Percentiles rank a stretch among this genome's conserved stretches.
Evolutionary conservation across 2,113 vertebrate species (phyloP).

Genomic region (Mus spicilegus): DNA sequence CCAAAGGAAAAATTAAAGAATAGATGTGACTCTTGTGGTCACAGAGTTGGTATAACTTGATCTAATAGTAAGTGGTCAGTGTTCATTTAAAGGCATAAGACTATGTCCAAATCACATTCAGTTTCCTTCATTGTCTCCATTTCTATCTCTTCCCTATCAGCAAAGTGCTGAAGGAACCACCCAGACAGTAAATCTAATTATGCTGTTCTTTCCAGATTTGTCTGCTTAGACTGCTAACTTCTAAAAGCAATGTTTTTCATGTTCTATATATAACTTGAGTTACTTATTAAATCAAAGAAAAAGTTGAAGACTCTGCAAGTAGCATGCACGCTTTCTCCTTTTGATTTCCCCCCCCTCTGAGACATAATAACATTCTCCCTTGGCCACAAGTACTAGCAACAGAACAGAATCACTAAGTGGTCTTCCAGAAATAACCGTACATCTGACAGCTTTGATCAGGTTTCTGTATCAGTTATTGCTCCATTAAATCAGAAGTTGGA

Average conservation of each 20-base stretch:
- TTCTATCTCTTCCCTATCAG: conserved; percentile 21
- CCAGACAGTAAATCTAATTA: conserved; percentile 15
- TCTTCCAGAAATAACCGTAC: neutral
- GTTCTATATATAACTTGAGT: neutral
- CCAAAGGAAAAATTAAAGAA: neutral
- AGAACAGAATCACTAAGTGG: neutral
- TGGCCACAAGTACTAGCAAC: neutral
- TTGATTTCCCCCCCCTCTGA: neutral
- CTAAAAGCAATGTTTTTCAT: neutral
- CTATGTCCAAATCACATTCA: neutral
- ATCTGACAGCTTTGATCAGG: neutral
- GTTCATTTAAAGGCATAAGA: neutral
- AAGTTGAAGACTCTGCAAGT: neutral
- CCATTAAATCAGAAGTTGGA: neutral
- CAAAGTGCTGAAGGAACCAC: neutral
- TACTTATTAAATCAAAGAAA: conserved; percentile 35
- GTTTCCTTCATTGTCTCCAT: neutral
- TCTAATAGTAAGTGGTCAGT: neutral
- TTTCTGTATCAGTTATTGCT: neutral
- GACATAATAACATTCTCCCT: neutral
- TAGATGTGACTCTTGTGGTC: neutral
- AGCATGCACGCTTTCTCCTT: neutral
- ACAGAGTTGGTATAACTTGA: neutral
- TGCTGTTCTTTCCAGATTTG: neutral
- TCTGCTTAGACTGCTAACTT: neutral